Percentiles rank a stretch among this genome's conserved stretches.
phyloP scores from a whole-genome alignment of 1,140 invertebrate species.

The Pristionchus pacificus region DNA sequence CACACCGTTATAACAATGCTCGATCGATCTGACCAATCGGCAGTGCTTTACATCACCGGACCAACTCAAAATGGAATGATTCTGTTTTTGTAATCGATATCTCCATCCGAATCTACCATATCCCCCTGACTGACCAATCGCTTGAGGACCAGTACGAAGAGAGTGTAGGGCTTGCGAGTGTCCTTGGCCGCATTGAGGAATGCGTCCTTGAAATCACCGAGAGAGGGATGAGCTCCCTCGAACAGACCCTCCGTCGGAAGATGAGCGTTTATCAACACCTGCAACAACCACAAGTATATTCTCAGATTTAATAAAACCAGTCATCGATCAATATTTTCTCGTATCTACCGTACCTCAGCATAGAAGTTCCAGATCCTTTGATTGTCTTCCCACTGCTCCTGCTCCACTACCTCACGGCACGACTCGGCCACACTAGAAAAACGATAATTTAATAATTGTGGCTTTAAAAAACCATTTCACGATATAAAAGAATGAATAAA shows the following conservation, averaged over 20 bases:
- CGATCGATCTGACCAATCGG: too few species aligned
- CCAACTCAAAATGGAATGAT: too few species aligned
- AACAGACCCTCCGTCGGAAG: background rate
- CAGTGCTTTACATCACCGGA: too few species aligned
- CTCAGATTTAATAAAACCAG: background rate
- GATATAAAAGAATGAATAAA: too few species aligned
- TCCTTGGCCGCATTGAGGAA: background rate
- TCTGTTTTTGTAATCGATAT: too few species aligned
- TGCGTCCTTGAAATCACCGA: background rate
- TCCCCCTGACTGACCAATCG: too few species aligned
- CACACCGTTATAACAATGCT: too few species aligned
- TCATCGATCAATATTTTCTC: background rate
- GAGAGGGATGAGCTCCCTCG: background rate
- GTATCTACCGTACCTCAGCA: slow-evolving; percentile 7
- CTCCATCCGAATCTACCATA: too few species aligned
- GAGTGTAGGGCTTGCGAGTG: background rate
- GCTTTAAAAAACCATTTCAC: background rate
- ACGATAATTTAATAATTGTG: background rate
- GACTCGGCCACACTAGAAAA: slow-evolving; percentile 1
- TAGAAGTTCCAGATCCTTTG: background rate
- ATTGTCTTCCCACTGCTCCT: slow-evolving; percentile 6
- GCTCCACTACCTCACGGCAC: background rate
- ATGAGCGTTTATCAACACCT: background rate
- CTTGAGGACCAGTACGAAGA: too few species aligned
- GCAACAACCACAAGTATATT: too few species aligned